A percentile compares a stretch with the other conserved stretches of the same genome.
Conservation (phyloP, 2,888 invertebrate species). For the Cantharis rufa region DNA sequence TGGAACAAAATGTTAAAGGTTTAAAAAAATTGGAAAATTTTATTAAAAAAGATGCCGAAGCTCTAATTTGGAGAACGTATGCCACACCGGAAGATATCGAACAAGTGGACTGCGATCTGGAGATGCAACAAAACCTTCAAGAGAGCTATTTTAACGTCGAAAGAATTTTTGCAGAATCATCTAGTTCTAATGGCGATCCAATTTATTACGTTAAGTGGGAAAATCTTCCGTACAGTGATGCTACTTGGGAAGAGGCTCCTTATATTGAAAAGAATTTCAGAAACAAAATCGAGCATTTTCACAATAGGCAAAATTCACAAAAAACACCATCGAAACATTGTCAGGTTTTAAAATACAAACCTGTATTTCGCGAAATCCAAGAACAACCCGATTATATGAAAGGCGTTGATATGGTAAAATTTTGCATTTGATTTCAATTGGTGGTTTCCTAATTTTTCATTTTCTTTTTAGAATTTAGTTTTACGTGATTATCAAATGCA, state of each 20-base stretch:
- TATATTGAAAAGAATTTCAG: conserved; percentile 86
- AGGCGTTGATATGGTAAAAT: conserved; percentile 68
- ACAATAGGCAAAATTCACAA: conserved; percentile 83
- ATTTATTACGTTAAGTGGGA: conserved; percentile 99
- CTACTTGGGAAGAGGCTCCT: conserved; percentile 95
- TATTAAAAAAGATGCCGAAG: conserved; percentile 86
- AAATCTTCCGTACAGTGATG: conserved; percentile 93
- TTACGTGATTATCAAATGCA: conserved; percentile 98
- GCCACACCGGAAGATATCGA: conserved; percentile 97
- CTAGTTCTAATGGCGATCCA: conserved; percentile 73
- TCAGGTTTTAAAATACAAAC: conserved; percentile 81
- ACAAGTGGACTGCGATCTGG: conserved; percentile 94
- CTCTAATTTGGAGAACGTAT: conserved; percentile 79
- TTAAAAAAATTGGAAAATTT: conserved; percentile 95
- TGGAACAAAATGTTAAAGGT: conserved; percentile 90
- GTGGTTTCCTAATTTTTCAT: conserved; percentile 13
- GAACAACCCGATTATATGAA: conserved; percentile 88
- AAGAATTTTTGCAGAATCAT: conserved; percentile 79
- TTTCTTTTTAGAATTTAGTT: conserved; percentile 60
- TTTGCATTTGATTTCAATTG: conserved; percentile 11
- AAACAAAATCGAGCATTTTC: conserved; percentile 80
- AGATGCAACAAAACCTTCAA: conserved; percentile 87
- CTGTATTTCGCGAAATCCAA: conserved; percentile 91
- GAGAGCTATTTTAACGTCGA: conserved; percentile 90
- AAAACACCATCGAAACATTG: conserved; percentile 89